A percentile compares a stretch with the other conserved stretches of the same genome.
Conservation (phyloP, 2,113 vertebrate species). For the Anser brachyrhynchus region DNA sequence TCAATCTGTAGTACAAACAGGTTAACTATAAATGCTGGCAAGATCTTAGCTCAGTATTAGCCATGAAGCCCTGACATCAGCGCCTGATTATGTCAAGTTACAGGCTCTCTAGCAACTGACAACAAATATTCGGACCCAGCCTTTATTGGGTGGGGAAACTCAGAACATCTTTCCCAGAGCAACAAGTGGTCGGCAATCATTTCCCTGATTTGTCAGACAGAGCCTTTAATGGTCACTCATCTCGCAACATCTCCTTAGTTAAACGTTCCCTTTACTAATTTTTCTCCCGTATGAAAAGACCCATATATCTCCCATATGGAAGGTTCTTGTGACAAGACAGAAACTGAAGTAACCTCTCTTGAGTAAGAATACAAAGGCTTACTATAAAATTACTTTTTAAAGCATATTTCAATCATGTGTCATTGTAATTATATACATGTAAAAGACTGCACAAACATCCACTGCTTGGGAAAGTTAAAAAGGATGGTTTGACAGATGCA, state of each 20-base stretch:
- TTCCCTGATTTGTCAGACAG: not conserved
- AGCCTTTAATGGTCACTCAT: not conserved
- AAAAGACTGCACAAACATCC: not conserved
- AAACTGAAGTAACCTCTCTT: not conserved
- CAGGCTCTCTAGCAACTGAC: constrained; percentile 47
- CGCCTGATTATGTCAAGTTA: constrained; percentile 19
- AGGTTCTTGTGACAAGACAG: not conserved
- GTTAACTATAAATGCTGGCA: constrained; percentile 30
- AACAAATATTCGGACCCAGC: constrained; percentile 47
- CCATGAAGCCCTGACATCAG: constrained; percentile 52
- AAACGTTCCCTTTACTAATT: not conserved
- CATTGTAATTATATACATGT: not conserved
- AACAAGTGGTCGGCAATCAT: not conserved
- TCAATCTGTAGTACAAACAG: constrained; percentile 5
- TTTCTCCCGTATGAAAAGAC: not conserved
- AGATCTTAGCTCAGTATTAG: constrained; percentile 20
- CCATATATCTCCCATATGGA: not conserved
- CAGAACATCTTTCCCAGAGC: constrained; percentile 4
- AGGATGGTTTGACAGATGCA: not conserved
- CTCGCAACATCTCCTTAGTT: not conserved
- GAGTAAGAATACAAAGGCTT: not conserved
- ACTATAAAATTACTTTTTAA: not conserved
- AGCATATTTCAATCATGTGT: not conserved
- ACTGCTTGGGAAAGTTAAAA: not conserved
- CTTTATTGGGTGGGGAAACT: constrained; percentile 3